Evolutionary conservation across 2,888 invertebrate genomes (phyloP).

Genomic region (Eucera pruinosa): DNA sequence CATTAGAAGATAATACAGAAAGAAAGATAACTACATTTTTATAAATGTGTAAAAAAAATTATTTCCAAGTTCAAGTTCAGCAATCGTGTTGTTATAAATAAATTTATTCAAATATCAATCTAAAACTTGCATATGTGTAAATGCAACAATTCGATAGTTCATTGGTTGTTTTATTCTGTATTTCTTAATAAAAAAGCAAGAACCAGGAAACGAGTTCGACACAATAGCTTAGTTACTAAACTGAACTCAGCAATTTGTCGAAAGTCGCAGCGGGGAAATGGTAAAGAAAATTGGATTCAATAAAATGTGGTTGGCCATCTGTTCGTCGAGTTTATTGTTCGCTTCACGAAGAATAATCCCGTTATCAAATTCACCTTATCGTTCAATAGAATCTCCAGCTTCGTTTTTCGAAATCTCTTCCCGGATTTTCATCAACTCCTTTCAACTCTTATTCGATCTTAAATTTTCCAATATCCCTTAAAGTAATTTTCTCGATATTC

Average conservation of each 20-base stretch:
- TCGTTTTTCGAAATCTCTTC: neutral
- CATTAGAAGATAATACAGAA: no score
- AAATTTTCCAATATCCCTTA: no score
- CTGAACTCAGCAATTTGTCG: neutral
- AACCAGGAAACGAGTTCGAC: neutral
- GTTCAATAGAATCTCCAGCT: neutral
- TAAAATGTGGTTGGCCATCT: conserved; percentile 6
- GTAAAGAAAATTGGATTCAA: conserved; percentile 26
- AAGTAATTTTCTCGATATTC: no score
- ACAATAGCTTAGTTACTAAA: neutral
- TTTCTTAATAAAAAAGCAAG: no score
- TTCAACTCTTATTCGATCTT: neutral
- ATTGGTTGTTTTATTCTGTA: no score
- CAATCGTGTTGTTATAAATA: no score
- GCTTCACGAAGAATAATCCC: conserved; percentile 1
- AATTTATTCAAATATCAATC: no score
- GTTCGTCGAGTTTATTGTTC: conserved; percentile 8
- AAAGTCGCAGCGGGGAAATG: neutral
- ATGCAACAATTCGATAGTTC: no score
- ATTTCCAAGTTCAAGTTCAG: no score
- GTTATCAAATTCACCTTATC: conserved; percentile 25
- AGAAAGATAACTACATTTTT: no score
- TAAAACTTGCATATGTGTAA: no score
- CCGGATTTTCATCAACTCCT: neutral
- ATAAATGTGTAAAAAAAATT: no score